Base-by-base conservation (phyloP, 2,888 invertebrate species). In the Eupithecia abbreviata region DNA sequence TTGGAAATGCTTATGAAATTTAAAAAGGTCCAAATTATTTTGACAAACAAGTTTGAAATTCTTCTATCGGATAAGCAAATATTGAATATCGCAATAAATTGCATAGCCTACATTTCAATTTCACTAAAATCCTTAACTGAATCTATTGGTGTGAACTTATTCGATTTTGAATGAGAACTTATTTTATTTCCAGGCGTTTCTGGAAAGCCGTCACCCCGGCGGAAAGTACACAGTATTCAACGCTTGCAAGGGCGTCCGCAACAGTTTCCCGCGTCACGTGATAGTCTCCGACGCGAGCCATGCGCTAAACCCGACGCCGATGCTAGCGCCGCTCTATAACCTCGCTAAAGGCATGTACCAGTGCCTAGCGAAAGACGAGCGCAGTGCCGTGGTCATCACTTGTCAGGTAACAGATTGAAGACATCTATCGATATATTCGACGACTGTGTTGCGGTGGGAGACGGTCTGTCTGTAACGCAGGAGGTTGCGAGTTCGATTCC, bases 291-390 rank as follows among this genome's bases (percentile, higher is more conserved):
- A 88, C 95, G 96, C 82, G 95, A 96, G 85, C 42, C 90, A 89
- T 47, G 87, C 92, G 3, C 96, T 97, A 42, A 95, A 96, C 67
- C 96, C 96, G 81, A 97, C 98, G 2, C 99, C 98, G 0, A 93
- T 98, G 69, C 94, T 99, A 45, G 96, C 97, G 73, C 97, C 97
- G 0, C 94, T 98, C 72, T 98, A 98, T 91, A 97, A 97, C 73
- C 94, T 98, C 66, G 97, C 98, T 86, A 97, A 98, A 86, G 98
- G 98, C 88, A 98, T 98, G 96, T 98, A 98, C 92, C 97, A 97
- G 82, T 98, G 98, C 92, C 95, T 99, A 70, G 96, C 96, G 70
- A 97, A 97, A 77, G 98, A 98, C 88, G 97, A 97, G 13, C 96
- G 97, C 83, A 98, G 98, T 87, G 97, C 98, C 47, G 96, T 97